Evolutionary conservation across 2,113 vertebrate genomes (phyloP), one percentile per base, ranked within the genome.

Genomic region (Noctilio leporinus): DNA sequence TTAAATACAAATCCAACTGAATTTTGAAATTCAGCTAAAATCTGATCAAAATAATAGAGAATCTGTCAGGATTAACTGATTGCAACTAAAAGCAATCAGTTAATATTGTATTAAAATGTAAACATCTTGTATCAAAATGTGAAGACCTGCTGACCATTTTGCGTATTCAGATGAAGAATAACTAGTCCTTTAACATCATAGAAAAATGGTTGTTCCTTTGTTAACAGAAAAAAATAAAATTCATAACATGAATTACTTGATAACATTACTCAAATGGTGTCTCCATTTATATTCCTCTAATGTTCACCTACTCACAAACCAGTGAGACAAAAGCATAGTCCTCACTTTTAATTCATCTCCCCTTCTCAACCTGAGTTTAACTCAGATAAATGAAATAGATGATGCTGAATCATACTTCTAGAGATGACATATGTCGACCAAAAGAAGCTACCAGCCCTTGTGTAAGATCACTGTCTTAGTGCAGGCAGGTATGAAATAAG

Each of bases 1-100:
- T 67, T 94, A 86, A 97, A 87, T 93, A 53, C 84, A 86, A 47
- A 82, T 95, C 26, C 91, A 78, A 86, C n/a, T 64, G 95, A 94
- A 80, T 80, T 75, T 59, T 86, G 11, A 40, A 91, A 94, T 92
- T 75, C 49, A 57, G 45, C 80, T 72, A 96, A 96, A 55, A 96
- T 38, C 17, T 62, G 11, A 78, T 70, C 78, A 95, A 93, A 90
- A 92, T 70, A 87, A 64, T 81, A 49, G 53, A 77, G n/a, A 89
- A 3, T 86, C 94, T 75, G 26, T 75, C 4, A 94, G 15, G 16
- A 65, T 96, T 75, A 97, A 87, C 73, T 77, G 89, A 59, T 93
- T 94, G 20, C 55, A 94, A 90, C 0, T 5, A 94, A 95, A 97
- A 86, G 2, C 4, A 92, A 17, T 26, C 17, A n/a, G n/a, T n/a